Base-by-base conservation (phyloP, 2,888 invertebrate species). In the Eilema depressum region DNA sequence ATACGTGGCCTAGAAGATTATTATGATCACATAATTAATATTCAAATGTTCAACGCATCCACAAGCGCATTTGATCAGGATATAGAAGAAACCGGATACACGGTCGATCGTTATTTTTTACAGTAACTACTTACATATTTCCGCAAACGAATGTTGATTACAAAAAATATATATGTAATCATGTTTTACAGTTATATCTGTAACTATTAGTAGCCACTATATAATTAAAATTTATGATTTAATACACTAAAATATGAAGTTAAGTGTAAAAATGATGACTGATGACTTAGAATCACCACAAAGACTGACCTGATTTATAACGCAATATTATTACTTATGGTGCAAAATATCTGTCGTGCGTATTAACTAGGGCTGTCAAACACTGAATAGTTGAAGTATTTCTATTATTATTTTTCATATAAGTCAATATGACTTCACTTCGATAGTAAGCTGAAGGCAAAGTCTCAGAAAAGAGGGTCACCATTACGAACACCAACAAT, bases 111-210 rank as follows among this genome's bases (percentile, higher is more conserved):
- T 33, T 14, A 23, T 62, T 62, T 62, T 23, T 62, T 53, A n/a
- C 11, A 30, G 53, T 53, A 33, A 7, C 23, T 23, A 69, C 76
- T 28, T 63, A 69, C 76, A 33, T 63, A 69, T 69, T 73, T 74
- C 77, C 80, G 66, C 60, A 56, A 71, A 23, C 14, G 33, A 62
- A 33, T n/a, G 23, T 61, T 33, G n/a, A 62, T 12, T 26, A 28
- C n/a, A 61, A 33, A 12, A 12, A 30, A 28, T 14, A 30, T 11
- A 53, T 8, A 53, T 10, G 23, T 12, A 33, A 61, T 33, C 61
- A 11, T 30, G 14, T 33, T 62, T 62, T n/a, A 33, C 61, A 23
- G 11, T 59, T 59, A 25, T 23, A 12, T 61, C n/a, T n/a, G 3
- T 30, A 10, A 8, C 53, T 53, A 10, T 53, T n/a, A 53, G 53